Evolutionary conservation across 2,113 vertebrate genomes (phyloP).

Genomic region (Engystomops pustulosus): DNA sequence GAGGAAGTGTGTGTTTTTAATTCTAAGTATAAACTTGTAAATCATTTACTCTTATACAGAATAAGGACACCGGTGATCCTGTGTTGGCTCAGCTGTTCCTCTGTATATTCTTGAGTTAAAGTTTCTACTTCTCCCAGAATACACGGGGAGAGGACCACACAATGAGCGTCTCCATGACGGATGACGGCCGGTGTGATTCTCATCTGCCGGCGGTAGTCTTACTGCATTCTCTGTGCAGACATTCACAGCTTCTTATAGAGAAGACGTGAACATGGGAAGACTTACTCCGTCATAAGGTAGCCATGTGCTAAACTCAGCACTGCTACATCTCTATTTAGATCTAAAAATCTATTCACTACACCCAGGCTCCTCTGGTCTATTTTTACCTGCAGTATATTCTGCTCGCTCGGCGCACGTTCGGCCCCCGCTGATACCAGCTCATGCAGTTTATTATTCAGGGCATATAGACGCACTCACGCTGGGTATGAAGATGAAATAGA

Average conservation of each 20-base stretch:
- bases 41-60: no score
- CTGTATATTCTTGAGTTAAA: not conserved
- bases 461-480: not conserved
- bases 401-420: not conserved
- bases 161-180: not conserved
- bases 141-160: not conserved
- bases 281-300: no score
- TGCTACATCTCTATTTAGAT: not conserved
- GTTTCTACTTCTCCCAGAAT: not conserved
- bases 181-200: not conserved
- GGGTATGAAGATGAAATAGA: not conserved
- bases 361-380: not conserved
- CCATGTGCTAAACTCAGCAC: no score
- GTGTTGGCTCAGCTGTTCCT: not conserved
- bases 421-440: conserved; percentile 3
- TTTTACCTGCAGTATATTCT: conserved; percentile 3
- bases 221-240: not conserved
- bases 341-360: no score
- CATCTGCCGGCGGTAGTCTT: not conserved
- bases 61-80: not conserved
- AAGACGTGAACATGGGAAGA: no score
- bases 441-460: not conserved
- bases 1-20: no score
- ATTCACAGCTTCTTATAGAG: not conserved
- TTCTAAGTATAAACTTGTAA: not conserved